Conservation (phyloP, 2,113 vertebrate species). For the Rafetus swinhoei region DNA sequence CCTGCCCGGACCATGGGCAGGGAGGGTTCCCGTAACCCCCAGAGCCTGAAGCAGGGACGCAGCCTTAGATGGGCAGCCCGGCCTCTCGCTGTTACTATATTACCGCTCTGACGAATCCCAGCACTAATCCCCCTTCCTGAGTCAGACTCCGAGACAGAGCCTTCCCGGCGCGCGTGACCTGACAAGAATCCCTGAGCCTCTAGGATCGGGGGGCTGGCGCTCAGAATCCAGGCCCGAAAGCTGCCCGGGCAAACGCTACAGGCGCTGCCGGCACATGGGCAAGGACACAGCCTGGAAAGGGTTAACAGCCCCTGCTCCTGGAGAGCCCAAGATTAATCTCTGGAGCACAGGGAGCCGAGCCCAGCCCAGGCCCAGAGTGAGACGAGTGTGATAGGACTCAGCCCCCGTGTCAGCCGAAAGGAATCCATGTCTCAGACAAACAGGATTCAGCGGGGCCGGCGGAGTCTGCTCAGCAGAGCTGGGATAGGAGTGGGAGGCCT, state of each 20-base stretch:
- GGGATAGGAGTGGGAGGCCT: not conserved
- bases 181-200: conserved; percentile 40
- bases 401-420: fast-evolving
- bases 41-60: not conserved
- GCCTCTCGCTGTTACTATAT: fast-evolving
- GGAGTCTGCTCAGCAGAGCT: not conserved
- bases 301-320: not conserved
- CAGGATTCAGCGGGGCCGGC: not conserved
- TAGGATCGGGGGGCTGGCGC: not conserved
- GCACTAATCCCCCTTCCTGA: conserved; percentile 62
- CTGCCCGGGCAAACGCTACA: not conserved
- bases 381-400: not conserved
- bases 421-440: not conserved
- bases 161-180: conserved; percentile 19
- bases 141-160: conserved; percentile 42
- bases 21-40: not conserved
- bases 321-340: not conserved
- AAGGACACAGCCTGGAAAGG: not conserved
- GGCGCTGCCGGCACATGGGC: not conserved
- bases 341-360: fast-evolving
- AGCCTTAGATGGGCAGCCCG: not conserved
- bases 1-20: not conserved
- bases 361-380: fast-evolving
- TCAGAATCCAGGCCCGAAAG: not conserved
- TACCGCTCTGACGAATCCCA: conserved; percentile 33